Evolutionary conservation across 2,888 invertebrate genomes (phyloP), one percentile per base, ranked within the genome.

Genomic region (Beris morrisii): DNA sequence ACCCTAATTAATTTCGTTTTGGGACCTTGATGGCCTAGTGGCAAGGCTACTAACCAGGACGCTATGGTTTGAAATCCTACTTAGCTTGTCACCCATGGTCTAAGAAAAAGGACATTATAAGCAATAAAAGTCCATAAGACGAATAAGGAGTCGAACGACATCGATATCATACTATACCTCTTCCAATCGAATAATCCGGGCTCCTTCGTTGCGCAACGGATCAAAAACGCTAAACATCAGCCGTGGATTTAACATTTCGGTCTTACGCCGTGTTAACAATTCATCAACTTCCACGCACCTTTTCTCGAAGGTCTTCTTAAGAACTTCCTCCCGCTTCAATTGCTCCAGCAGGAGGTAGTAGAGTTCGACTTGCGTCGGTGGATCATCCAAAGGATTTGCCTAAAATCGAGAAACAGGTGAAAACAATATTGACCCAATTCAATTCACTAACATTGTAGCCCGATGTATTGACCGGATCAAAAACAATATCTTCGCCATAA

Each of bases 401-500:
- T 88, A 44, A 66, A 64, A 56, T 63, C 53, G 9, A 32, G 11
- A 28, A 7, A 22, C 9, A 28, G 15, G 15, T 13, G 13, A 57
- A 44, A 44, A 13, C 15, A 15, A 50, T 50, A 50, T 50, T 11
- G 44, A 22, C 22, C 22, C 38, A 38, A 38, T 38, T 38, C 38
- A 38, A 38, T 11, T 44, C 66, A 79, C 78, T 78, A 76, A 88
- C 90, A 73, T 87, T 85, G 73, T 90, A 91, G 44, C 86, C 86
- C 22, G 84, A 82, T 0, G 87, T 88, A 69, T 87, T 83, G 4
- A 85, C 83, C 1, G 87, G 86, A 74, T 87, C 84, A 70, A 86
- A 90, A 46, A 83, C 76, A 9, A 90, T 82, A 71, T 85, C 85
- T 5, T 88, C 86, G 0, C 88, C 90, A 72, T 88, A 87, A 73